Conservation (phyloP, 53 echinoderm and acorn worm species). For the Echinometra lucunter region DNA sequence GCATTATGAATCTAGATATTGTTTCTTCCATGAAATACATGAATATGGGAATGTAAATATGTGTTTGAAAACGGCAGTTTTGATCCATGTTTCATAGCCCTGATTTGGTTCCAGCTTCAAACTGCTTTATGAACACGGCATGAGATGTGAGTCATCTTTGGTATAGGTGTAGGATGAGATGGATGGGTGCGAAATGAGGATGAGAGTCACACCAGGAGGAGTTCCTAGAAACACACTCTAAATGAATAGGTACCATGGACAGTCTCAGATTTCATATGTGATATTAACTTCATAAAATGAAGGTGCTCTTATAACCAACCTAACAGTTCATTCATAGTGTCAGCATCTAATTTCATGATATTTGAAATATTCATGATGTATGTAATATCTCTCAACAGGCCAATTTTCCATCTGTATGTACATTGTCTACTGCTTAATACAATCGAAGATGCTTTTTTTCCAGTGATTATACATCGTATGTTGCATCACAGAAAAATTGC, state of each 20-base stretch:
- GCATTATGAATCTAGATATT: too few relatives aligned
- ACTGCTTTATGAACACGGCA: too few relatives aligned
- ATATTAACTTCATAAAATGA: not conserved
- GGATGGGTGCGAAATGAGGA: conserved; percentile 8
- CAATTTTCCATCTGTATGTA: not conserved
- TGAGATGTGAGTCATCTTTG: conserved; percentile 23
- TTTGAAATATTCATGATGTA: conserved; percentile 7
- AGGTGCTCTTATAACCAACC: not conserved
- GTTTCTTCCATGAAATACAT: too few relatives aligned
- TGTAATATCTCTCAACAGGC: not conserved
- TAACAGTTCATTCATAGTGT: conserved; percentile 10
- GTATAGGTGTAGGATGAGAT: conserved; percentile 32
- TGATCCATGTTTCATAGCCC: too few relatives aligned
- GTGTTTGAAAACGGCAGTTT: too few relatives aligned
- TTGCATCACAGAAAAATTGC: too few relatives aligned
- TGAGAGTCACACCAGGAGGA: conserved; percentile 6
- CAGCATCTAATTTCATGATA: not conserved
- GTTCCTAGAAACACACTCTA: conserved; percentile 17
- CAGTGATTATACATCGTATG: not conserved
- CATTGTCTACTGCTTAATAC: not conserved
- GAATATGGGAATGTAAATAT: too few relatives aligned
- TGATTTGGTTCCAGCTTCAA: too few relatives aligned
- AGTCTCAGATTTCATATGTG: conserved; percentile 31
- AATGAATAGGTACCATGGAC: conserved; percentile 26
- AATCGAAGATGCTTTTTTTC: not conserved